Percentiles rank a stretch among this genome's conserved stretches.
Evolutionary conservation across 2,888 invertebrate genomes (phyloP).

Genomic region (Autographa pulchrina): DNA sequence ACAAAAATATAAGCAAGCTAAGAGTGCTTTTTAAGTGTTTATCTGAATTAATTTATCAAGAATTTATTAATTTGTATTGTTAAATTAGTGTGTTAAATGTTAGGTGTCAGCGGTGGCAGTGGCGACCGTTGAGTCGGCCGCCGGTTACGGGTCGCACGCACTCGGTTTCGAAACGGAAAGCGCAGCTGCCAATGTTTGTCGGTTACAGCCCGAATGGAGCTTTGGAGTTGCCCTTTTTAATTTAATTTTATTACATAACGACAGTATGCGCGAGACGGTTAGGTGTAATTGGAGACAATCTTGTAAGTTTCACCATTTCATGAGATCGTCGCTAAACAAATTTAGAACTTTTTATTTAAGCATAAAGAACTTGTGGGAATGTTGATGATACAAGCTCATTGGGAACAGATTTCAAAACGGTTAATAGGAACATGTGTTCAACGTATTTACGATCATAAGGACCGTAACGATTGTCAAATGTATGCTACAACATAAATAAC

Average conservation of each 20-base stretch:
- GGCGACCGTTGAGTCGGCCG: constrained; percentile 64
- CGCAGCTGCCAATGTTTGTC: constrained; percentile 71
- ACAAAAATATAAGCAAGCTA: not conserved
- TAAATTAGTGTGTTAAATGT: constrained; percentile 37
- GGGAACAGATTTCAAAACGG: constrained; percentile 51
- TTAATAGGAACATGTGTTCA: constrained; percentile 50
- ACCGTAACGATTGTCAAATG: constrained; percentile 48
- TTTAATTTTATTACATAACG: constrained; percentile 71
- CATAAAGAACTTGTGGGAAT: constrained; percentile 20
- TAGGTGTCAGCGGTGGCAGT: constrained; percentile 51
- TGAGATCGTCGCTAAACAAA: not conserved
- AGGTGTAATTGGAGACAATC: constrained; percentile 26
- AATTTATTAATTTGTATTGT: constrained; percentile 3
- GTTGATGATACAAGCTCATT: constrained; percentile 38
- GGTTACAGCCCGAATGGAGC: constrained; percentile 56
- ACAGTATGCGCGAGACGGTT: constrained; percentile 48
- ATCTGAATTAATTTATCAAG: not conserved
- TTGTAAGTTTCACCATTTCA: constrained; percentile 18
- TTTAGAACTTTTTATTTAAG: constrained; percentile 13
- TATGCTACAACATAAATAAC: constrained; percentile 38
- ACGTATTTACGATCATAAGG: constrained; percentile 36
- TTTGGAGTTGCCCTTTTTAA: constrained; percentile 73
- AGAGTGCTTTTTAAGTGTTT: not conserved
- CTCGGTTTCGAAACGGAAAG: constrained; percentile 68
- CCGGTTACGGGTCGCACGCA: constrained; percentile 59